Conservation (phyloP, 1,140 invertebrate species). For the Hylyphantes graminicola region DNA sequence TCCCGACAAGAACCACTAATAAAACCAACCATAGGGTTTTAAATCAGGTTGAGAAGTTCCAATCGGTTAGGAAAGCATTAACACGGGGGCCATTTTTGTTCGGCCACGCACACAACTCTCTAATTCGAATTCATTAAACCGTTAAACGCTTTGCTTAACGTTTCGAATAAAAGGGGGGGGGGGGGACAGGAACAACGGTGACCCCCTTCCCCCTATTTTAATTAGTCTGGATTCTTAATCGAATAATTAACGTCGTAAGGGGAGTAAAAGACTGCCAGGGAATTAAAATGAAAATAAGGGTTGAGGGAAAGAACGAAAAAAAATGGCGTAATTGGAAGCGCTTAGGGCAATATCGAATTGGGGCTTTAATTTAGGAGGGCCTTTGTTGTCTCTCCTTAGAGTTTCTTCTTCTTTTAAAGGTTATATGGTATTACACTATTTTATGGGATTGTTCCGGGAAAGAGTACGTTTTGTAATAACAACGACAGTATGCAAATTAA, state of each 20-base stretch:
- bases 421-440: no score
- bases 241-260: conserved; percentile 54
- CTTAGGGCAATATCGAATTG: conserved; percentile 37
- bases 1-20: not conserved
- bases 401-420: no score
- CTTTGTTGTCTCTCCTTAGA: no score
- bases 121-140: conserved; percentile 59
- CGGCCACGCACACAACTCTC: conserved; percentile 31
- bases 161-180: not conserved
- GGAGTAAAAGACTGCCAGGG: conserved; percentile 36
- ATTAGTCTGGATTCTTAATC: conserved; percentile 57
- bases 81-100: conserved; percentile 46
- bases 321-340: conserved; percentile 29
- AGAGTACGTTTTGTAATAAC: no score
- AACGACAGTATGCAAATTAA: no score
- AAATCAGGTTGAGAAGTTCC: conserved; percentile 52
- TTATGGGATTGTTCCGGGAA: no score
- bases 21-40: conserved; percentile 17
- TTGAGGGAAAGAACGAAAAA: conserved; percentile 2
- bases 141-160: conserved; percentile 55
- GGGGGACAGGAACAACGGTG: not conserved
- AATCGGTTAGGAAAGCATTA: conserved; percentile 43
- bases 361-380: conserved; percentile 7
- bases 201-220: conserved; percentile 43
- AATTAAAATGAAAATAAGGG: conserved; percentile 53